phyloP scores from a whole-genome alignment of 2,797 vertebrate genomes.

The Sternarchorhynchus goeldii region DNA sequence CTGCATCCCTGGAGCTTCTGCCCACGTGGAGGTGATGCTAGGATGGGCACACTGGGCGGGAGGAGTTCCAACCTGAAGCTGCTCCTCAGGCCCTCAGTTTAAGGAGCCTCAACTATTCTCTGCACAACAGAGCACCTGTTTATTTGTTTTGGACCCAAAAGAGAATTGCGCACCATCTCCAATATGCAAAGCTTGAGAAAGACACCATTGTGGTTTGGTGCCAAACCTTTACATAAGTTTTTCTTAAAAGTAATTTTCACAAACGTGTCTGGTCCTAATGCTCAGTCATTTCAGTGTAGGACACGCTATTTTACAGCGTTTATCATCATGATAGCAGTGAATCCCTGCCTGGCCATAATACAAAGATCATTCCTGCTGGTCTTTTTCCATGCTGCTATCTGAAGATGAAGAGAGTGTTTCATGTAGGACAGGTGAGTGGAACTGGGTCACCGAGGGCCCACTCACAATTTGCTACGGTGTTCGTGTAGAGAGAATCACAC shows the following conservation, averaged over 20 bases:
- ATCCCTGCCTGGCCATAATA: conserved; percentile 12
- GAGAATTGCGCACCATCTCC: no score
- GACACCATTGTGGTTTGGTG: neutral
- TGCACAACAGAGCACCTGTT: neutral
- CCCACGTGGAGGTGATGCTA: conserved; percentile 44
- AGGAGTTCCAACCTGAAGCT: conserved; percentile 4
- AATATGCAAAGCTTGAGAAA: neutral
- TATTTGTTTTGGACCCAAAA: neutral
- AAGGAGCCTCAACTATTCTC: neutral
- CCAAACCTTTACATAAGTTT: neutral
- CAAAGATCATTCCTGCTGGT: conserved; percentile 40
- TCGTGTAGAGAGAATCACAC: conserved; percentile 61
- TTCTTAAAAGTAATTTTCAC: neutral
- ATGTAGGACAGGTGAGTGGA: conserved; percentile 49
- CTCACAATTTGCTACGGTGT: conserved; percentile 59
- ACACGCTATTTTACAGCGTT: neutral
- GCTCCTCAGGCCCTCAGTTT: neutral
- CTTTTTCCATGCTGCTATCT: conserved; percentile 42
- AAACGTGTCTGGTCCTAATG: neutral
- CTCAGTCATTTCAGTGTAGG: neutral
- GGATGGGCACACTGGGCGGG: conserved; percentile 15
- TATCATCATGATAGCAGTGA: conserved; percentile 23
- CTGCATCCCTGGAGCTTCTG: conserved; percentile 41
- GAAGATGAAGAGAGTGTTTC: conserved; percentile 50
- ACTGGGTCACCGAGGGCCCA: conserved; percentile 55